phyloP scores from a whole-genome alignment of 2,888 invertebrate genomes.

The Eurytoma adleriae region DNA sequence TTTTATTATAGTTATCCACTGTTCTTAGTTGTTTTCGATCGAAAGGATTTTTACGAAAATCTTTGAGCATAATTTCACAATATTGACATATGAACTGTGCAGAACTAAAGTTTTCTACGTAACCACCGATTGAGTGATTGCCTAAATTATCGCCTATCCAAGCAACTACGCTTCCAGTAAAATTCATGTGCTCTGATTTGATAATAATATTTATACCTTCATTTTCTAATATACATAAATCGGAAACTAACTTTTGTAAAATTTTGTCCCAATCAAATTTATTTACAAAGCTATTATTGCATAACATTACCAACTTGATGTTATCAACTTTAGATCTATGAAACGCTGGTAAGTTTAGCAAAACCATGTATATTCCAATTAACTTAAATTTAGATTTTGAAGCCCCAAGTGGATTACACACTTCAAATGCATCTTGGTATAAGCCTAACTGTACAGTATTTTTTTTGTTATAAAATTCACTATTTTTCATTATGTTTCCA shows the following conservation, averaged over 20 bases:
- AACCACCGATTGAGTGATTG: conserved; percentile 64
- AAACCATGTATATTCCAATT: conserved; percentile 3
- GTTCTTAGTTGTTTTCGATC: conserved; percentile 39
- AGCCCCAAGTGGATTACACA: conserved; percentile 16
- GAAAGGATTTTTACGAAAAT: conserved; percentile 49
- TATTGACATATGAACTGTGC: conserved; percentile 60
- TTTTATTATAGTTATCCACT: conserved; percentile 33
- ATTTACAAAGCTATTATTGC: conserved; percentile 61
- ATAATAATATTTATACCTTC: conserved; percentile 41
- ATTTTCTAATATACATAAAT: conserved; percentile 61
- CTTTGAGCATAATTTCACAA: conserved; percentile 48
- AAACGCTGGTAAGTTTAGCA: conserved; percentile 19
- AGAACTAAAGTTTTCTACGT: conserved; percentile 61
- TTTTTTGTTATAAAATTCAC: conserved; percentile 2
- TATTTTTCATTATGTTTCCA: conserved; percentile 1
- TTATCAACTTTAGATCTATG: conserved; percentile 55
- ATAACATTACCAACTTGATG: conserved; percentile 55
- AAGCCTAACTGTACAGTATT: conserved; percentile 3
- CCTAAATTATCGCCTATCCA: conserved; percentile 47
- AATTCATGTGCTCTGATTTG: conserved; percentile 2
- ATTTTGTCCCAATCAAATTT: conserved; percentile 13
- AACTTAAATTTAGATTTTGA: conserved; percentile 13
- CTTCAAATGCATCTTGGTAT: conserved; percentile 31
- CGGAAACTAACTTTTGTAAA: conserved; percentile 56
- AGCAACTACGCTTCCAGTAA: conserved; percentile 59